Percentiles rank a stretch among this genome's conserved stretches.
These are phyloP conservation scores for Hippocampus zosterae DNA, from an alignment of 2,113 vertebrate species.

Conservation along the genomic window DNA sequence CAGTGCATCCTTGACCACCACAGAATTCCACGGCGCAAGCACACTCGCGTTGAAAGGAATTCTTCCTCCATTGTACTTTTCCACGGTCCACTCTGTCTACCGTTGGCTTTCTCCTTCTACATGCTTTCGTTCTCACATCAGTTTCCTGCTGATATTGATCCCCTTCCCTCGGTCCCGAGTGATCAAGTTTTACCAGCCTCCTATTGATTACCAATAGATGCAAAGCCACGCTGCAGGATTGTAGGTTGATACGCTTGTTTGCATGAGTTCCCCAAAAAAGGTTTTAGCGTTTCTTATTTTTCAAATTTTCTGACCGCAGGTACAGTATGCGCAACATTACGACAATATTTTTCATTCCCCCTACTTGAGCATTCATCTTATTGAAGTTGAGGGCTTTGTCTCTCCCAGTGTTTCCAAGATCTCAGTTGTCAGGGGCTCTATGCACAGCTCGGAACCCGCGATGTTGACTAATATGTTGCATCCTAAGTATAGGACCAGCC, in stretches of 20 bases:
- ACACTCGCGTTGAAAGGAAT: slow-evolving; percentile 25
- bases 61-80: slow-evolving; percentile 7
- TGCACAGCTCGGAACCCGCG: not conserved
- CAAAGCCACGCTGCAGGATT: slow-evolving; percentile 46
- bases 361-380: not conserved
- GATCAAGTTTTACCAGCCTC: slow-evolving; percentile 65
- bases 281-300: not conserved
- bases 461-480: not conserved
- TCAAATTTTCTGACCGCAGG: not conserved
- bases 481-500: too few relatives aligned
- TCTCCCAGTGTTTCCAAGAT: not conserved
- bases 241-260: slow-evolving; percentile 39
- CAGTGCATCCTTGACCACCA: not conserved
- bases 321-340: not conserved
- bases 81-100: slow-evolving; percentile 16
- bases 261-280: slow-evolving; percentile 17
- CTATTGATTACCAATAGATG: slow-evolving; percentile 64
- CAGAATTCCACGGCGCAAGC: too few relatives aligned
- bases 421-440: too few relatives aligned
- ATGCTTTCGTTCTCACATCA: slow-evolving; percentile 48
- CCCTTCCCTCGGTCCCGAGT: slow-evolving; percentile 42
- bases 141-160: slow-evolving; percentile 59
- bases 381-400: not conserved
- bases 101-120: too few relatives aligned
- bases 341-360: not conserved